Evolutionary conservation across 1,140 invertebrate genomes (phyloP), one percentile per base, ranked within the genome.

Genomic region (Chlorops oryzae): DNA sequence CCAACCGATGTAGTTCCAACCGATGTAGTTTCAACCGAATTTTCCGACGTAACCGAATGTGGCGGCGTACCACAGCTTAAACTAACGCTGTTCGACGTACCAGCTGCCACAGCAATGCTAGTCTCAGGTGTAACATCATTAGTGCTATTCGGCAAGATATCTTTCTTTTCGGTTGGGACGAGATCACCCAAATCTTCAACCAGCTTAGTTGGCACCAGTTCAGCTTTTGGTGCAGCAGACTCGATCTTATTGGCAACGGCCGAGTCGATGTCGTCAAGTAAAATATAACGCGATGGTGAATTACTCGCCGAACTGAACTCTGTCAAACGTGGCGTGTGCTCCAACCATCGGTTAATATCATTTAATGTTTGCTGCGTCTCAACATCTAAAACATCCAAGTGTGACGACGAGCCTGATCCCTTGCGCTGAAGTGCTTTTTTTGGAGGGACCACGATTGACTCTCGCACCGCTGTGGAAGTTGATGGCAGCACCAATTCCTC

Each of bases 301-400:
- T 84, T 86, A 55, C 81, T 82, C 6, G 80, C 81, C 2, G 84
- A 86, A 50, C 82, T 84, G 52, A 85, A 87, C 59, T 83, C 82
- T 0, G 83, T 80, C 43, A 83, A 79, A 52, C 81, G 81, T 0
- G 88, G 88, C 3, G 87, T 83, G 56, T 90, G 87, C 63, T 90
- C 87, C 37, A 92, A 71, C 87, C 87, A 90, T 62, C 89, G 88
- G 61, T 87, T 90, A 20, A 92, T 89, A 65, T 91, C 88, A 78
- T 90, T 88, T 4, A 90, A 74, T 18, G 87, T 88, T 75, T 90
- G 86, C 69, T 90, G 87, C 0, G 84, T 87, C 3, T 84, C 84
- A 56, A 84, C 75, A 61, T 83, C 83, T 3, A 92, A 72, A 1
- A 87, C 88, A 63, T 88, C 86, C 48, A 88, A 81, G 7, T 81